Conservation (phyloP, 1,140 invertebrate species). For the Caenorhabditis latens region DNA sequence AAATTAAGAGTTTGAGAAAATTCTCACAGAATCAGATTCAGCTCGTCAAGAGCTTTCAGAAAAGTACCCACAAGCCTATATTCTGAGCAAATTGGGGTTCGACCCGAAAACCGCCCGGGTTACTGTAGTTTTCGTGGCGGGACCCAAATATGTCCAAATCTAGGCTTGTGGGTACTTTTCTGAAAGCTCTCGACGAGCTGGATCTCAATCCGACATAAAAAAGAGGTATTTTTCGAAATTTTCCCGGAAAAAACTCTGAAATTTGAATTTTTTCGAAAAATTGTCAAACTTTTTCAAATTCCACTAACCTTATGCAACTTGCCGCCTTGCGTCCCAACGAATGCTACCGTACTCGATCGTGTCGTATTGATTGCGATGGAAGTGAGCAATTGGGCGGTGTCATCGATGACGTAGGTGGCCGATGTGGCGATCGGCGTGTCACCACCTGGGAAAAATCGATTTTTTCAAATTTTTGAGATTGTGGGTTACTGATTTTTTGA, state of each 20-base stretch:
- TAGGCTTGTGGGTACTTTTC: too few relatives aligned
- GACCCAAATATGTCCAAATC: too few relatives aligned
- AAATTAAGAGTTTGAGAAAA: too few relatives aligned
- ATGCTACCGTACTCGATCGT: slow-evolving; percentile 74
- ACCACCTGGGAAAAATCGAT: slow-evolving; percentile 65
- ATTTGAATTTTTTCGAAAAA: neutral
- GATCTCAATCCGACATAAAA: too few relatives aligned
- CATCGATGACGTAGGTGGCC: slow-evolving; percentile 66
- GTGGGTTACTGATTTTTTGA: too few relatives aligned
- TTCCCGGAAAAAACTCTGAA: neutral
- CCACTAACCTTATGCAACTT: slow-evolving; percentile 69
- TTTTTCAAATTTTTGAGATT: neutral
- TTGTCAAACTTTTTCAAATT: slow-evolving; percentile 4
- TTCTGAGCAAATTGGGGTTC: too few relatives aligned
- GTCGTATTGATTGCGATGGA: slow-evolving; percentile 70
- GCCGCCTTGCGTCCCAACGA: slow-evolving; percentile 74
- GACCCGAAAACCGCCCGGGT: too few relatives aligned
- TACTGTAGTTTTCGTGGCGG: too few relatives aligned
- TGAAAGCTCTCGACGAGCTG: too few relatives aligned
- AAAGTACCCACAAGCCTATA: too few relatives aligned
- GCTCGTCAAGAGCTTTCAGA: too few relatives aligned
- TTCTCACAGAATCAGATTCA: too few relatives aligned
- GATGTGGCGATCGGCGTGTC: slow-evolving; percentile 70
- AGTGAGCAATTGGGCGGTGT: slow-evolving; percentile 67
- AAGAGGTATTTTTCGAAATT: neutral